A percentile compares a stretch with the other conserved stretches of the same genome.
These are phyloP conservation scores for Argyresthia albistria DNA, from an alignment of 2,888 invertebrate genomes.

Conservation along the genomic window DNA sequence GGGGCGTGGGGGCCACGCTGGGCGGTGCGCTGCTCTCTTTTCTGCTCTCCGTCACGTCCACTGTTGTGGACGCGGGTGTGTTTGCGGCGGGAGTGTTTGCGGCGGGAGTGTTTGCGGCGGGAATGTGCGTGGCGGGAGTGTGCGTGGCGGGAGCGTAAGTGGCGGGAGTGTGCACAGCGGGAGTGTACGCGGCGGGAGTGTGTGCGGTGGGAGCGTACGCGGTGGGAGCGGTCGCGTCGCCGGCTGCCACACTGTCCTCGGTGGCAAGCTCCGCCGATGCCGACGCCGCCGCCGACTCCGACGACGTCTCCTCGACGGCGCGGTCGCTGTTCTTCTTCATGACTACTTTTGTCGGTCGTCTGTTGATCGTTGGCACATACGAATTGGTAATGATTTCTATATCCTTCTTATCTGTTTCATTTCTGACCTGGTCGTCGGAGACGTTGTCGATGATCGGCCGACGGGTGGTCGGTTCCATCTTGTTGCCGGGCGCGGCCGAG, in stretches of 20 bases:
- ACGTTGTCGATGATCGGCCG: constrained; percentile 59
- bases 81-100: not conserved
- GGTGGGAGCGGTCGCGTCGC: constrained; percentile 8
- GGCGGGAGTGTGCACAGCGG: not conserved
- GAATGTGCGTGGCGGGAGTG: not conserved
- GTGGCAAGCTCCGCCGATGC: constrained; percentile 13
- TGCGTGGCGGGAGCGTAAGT: not conserved
- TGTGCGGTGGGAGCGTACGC: not conserved
- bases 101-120: not conserved
- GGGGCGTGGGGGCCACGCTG: not conserved
- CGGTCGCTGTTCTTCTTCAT: constrained; percentile 41
- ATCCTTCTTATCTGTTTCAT: constrained; percentile 40
- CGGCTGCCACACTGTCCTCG: constrained; percentile 9
- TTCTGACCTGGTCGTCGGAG: constrained; percentile 30
- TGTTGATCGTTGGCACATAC: constrained; percentile 50
- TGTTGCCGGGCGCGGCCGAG: constrained; percentile 46
- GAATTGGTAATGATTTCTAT: constrained; percentile 56
- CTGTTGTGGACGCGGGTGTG: not conserved
- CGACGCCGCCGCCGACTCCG: constrained; percentile 14
- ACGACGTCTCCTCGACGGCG: constrained; percentile 5
- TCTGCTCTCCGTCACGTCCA: not conserved
- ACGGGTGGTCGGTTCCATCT: constrained; percentile 50
- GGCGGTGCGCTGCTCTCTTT: not conserved
- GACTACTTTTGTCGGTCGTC: constrained; percentile 52
- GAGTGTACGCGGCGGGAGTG: not conserved